These are phyloP conservation scores for Orchestia grillus DNA, from an alignment of 1,140 invertebrate species.

Conservation along the genomic window DNA sequence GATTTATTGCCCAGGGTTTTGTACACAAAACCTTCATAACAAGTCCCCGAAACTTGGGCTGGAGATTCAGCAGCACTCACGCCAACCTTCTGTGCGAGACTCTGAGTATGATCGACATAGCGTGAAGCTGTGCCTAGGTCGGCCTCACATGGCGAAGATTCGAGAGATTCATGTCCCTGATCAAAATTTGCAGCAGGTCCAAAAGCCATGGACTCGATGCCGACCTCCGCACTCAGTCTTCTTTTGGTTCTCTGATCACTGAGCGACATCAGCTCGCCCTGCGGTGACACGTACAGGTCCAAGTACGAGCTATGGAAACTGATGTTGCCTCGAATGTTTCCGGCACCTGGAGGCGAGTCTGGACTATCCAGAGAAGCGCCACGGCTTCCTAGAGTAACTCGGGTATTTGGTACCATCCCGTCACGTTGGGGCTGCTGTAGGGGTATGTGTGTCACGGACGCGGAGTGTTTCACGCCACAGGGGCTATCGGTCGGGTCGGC, in stretches of 20 bases:
- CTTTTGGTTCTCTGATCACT: neutral
- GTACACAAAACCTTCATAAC: neutral
- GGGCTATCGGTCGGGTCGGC: neutral
- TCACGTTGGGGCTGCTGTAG: neutral
- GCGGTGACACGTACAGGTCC: slow-evolving; percentile 16
- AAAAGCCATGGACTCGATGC: neutral
- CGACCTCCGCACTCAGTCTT: neutral
- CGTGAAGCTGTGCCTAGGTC: neutral
- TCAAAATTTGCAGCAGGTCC: neutral
- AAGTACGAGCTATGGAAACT: slow-evolving; percentile 42
- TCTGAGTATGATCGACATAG: neutral
- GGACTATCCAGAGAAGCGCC: neutral
- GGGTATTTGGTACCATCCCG: neutral
- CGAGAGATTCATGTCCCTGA: neutral
- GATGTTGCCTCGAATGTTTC: neutral
- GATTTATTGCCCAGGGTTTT: neutral
- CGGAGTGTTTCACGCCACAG: neutral
- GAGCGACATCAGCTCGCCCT: slow-evolving; percentile 3
- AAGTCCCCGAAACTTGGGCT: neutral
- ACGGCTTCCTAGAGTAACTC: neutral
- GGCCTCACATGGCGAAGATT: neutral
- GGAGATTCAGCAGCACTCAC: neutral
- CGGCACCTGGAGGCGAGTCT: neutral
- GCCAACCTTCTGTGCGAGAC: neutral
- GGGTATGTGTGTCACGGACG: neutral